These are phyloP conservation scores for Hydractinia symbiolongicarpus DNA, from an alignment of 30 jellyfish, hydroid and myxozoan species.

Conservation along the genomic window DNA sequence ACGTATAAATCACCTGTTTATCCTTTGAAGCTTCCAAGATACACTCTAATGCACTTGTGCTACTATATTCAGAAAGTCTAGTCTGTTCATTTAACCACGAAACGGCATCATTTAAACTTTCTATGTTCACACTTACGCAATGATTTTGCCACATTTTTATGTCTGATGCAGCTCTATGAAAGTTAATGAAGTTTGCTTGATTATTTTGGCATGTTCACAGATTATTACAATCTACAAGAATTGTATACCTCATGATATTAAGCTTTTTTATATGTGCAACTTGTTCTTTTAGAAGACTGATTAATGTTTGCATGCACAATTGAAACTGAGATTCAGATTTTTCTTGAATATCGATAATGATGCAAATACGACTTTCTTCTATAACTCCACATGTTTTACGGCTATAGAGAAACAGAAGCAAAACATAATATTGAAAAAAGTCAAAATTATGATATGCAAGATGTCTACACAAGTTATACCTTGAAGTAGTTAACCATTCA, in stretches of 20 bases:
- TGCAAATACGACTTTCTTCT: conserved; percentile 63
- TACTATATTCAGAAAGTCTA: conserved; percentile 29
- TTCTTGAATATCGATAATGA: conserved; percentile 67
- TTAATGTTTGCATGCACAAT: conserved; percentile 56
- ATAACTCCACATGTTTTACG: conserved; percentile 94
- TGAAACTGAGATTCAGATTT: conserved; percentile 45
- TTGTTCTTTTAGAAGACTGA: conserved; percentile 74
- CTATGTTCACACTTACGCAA: conserved; percentile 52
- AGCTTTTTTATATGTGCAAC: conserved; percentile 40
- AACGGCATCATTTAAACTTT: conserved; percentile 57
- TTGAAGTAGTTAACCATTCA: conserved; percentile 92
- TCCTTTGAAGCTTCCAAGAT: conserved; percentile 30
- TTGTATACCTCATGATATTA: conserved; percentile 73
- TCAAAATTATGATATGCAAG: neutral
- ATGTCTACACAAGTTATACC: conserved; percentile 33
- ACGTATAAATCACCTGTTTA: neutral
- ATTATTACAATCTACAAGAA: neutral
- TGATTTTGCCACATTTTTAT: conserved; percentile 60
- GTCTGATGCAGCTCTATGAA: conserved; percentile 66
- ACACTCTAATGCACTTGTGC: conserved; percentile 58
- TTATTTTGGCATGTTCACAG: too few species aligned
- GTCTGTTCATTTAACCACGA: conserved; percentile 68
- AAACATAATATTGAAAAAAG: neutral
- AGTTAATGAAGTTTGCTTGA: neutral
- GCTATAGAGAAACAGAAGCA: conserved; percentile 27